Base-by-base conservation (phyloP, 2,113 vertebrate species). In the Podarcis muralis region DNA sequence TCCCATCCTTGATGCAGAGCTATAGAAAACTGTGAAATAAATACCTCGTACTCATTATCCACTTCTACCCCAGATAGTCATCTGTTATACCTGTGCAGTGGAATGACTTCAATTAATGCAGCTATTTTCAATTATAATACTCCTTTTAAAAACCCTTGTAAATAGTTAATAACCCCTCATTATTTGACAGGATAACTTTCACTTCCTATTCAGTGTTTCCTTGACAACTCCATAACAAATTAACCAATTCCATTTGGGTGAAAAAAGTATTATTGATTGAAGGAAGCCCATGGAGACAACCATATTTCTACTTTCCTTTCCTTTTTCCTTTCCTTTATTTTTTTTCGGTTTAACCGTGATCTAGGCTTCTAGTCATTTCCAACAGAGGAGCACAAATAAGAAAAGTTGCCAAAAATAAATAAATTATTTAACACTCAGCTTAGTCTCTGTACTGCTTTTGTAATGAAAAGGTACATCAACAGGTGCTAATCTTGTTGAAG, bases 401-500 rank as follows among this genome's bases (percentile, higher is more conserved):
- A 83, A 91, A 93, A 89, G 11, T 43, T 59, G 74, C 74, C 88
- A 1, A 12, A 76, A 76, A 62, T 18, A 62, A 12, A 53, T 53
- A 53, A 53, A 53, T 53, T 53, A 53, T 53, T 53, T 32, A 83
- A 88, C 94, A 94, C 85, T 87, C 37, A 7, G 15, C 25, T 65
- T 88, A 53, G 88, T 13, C 1, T 76, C 89, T 90, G 83, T 88
- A 81, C 87, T 77, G 79, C 3, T 93, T 93, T 90, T 76, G 53
- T 12, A 84, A 59, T 85, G 65, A 86, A 90, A 93, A 89, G 57
- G 32, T 76, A 0, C 76, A 91, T 80, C 91, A 94, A 90, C 84
- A 92, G 90, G 93, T 87, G 79, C 5, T 92, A 92, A 93, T 92
- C 91, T 89, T 92, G n/a, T 71, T 80, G 77, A 87, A 84, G 83